Percentiles rank a stretch among this genome's conserved stretches.
phyloP scores from a whole-genome alignment of 2,797 vertebrate genomes.

The Chelon labrosus region DNA sequence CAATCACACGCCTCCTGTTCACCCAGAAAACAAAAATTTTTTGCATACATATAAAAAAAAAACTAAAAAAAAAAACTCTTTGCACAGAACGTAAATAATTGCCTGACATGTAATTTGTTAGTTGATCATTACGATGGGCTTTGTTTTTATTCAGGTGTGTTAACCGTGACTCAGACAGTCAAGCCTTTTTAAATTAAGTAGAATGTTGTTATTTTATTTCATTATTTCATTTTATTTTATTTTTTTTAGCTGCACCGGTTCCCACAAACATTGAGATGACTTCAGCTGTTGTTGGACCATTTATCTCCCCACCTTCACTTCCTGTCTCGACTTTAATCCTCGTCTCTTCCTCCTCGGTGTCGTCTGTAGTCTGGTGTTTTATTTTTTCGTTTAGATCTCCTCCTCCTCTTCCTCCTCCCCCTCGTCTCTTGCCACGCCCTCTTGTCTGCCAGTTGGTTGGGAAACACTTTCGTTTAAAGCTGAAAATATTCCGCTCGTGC shows the following conservation, averaged over 20 bases:
- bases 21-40: conserved; percentile 62
- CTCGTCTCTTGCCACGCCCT: conserved; percentile 40
- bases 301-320: conserved; percentile 35
- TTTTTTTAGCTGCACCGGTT: conserved; percentile 59
- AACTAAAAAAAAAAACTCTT: conserved; percentile 62
- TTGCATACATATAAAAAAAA: conserved; percentile 69
- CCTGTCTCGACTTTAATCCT: conserved; percentile 54
- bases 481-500: too few relatives aligned
- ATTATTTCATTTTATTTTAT: too few relatives aligned
- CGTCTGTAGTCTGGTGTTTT: conserved; percentile 45
- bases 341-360: conserved; percentile 35
- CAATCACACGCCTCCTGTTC: conserved; percentile 76
- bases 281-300: conserved; percentile 69
- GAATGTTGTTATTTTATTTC: conserved; percentile 70
- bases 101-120: conserved; percentile 79
- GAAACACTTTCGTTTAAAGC: conserved; percentile 8
- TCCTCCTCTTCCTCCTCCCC: conserved; percentile 2
- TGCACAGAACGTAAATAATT: conserved; percentile 82
- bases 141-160: conserved; percentile 75
- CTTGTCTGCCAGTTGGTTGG: conserved; percentile 54
- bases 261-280: conserved; percentile 51
- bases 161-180: conserved; percentile 68
- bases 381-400: conserved; percentile 33
- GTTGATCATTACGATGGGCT: conserved; percentile 73
- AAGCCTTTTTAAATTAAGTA: conserved; percentile 75